Percentiles rank a stretch among this genome's conserved stretches.
phyloP scores from a whole-genome alignment of 2,888 invertebrate species.

The Tetranychus truncatus region DNA sequence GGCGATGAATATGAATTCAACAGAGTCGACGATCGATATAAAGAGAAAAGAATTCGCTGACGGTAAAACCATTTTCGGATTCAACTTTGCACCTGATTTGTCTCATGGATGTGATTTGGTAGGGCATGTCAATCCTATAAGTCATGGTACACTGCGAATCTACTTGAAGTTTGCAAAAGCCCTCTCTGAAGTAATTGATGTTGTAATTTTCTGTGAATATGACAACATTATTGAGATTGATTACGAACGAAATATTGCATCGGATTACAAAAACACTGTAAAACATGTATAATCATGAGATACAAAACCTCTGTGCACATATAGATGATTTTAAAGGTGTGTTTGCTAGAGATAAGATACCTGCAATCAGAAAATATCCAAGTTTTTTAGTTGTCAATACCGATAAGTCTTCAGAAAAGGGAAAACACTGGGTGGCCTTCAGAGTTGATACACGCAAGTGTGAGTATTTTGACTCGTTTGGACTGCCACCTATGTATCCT shows the following conservation, averaged over 20 bases:
- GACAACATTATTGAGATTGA: conserved; percentile 16
- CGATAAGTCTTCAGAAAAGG: neutral
- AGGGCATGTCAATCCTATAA: conserved; percentile 9
- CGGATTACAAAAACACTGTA: conserved; percentile 7
- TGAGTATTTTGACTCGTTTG: conserved; percentile 18
- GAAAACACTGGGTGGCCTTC: conserved; percentile 14
- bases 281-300: conserved; percentile 12
- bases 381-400: conserved; percentile 9
- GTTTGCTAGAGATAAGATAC: conserved; percentile 9
- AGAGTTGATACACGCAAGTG: neutral
- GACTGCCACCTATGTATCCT: conserved; percentile 10
- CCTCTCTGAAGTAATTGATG: conserved; percentile 8
- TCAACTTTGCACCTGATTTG: conserved; percentile 14
- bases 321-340: neutral
- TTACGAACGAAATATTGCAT: neutral
- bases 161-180: conserved; percentile 8
- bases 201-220: conserved; percentile 6
- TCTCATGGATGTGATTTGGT: neutral
- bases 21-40: neutral
- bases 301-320: neutral
- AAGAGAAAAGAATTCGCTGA: neutral
- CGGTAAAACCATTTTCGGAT: conserved; percentile 13
- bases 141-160: conserved; percentile 4
- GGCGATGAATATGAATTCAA: conserved; percentile 1
- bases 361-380: neutral